Conservation (phyloP, 2,113 vertebrate genomes). For the Hystrix brachyura region DNA sequence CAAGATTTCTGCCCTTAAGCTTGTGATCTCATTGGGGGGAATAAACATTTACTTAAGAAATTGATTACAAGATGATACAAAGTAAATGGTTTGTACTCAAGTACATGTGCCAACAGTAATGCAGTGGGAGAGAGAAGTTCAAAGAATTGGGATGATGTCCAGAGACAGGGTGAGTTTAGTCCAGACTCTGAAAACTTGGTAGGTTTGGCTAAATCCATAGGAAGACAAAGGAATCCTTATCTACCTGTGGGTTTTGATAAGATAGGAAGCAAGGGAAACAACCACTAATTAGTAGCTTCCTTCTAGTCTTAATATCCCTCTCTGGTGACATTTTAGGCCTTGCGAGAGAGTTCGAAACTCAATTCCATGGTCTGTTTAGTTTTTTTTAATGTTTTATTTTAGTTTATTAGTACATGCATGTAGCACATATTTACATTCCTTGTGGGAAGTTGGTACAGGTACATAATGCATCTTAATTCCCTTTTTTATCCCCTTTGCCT, state of each 20-base stretch:
- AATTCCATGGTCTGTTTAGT: neutral
- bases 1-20: conserved; percentile 49
- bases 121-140: neutral
- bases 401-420: neutral
- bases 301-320: neutral
- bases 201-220: conserved; percentile 30
- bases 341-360: conserved; percentile 29
- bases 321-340: conserved; percentile 37
- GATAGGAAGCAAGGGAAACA: conserved; percentile 8
- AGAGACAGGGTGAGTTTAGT: neutral
- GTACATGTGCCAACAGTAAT: neutral
- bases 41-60: conserved; percentile 54
- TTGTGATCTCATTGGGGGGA: neutral
- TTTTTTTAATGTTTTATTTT: neutral
- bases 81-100: neutral
- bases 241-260: neutral
- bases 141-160: neutral
- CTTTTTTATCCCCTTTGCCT: neutral
- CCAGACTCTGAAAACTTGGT: neutral
- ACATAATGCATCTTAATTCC: neutral
- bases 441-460: neutral
- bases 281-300: neutral
- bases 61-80: conserved; percentile 57
- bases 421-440: neutral
- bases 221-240: neutral